Percentiles rank a stretch among this genome's conserved stretches.
phyloP scores from a whole-genome alignment of 2,797 vertebrate species.

The Malurus splendens region DNA sequence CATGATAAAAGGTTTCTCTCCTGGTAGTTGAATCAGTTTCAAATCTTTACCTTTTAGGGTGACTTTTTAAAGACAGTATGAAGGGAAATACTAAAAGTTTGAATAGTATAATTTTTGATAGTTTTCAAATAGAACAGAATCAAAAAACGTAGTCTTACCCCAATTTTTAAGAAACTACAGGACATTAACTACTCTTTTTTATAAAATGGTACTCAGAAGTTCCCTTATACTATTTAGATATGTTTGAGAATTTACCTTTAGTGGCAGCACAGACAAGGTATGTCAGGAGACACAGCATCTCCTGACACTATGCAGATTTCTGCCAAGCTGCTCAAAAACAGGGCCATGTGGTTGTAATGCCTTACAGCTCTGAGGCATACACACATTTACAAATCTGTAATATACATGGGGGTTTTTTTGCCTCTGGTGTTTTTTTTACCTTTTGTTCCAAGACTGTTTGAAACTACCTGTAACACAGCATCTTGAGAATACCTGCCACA shows the following conservation, averaged over 20 bases:
- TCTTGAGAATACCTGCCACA: background rate
- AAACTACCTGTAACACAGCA: background rate
- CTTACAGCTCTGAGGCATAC: background rate
- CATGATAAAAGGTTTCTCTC: background rate
- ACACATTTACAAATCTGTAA: background rate
- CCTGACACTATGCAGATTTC: background rate
- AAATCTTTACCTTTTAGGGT: background rate
- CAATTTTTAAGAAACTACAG: background rate
- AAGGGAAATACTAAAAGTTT: background rate
- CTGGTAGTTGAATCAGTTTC: background rate
- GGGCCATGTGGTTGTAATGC: accelerated
- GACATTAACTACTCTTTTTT: background rate
- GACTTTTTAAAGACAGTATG: background rate
- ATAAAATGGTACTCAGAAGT: background rate
- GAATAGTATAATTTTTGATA: background rate
- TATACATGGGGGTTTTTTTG: background rate
- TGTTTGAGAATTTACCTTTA: background rate
- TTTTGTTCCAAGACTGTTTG: background rate
- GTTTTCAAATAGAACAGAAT: background rate
- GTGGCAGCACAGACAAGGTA: background rate
- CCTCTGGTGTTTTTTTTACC: background rate
- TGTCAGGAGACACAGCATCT: background rate
- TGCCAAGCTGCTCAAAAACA: background rate
- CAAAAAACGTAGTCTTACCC: background rate
- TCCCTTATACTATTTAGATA: background rate